Conservation (phyloP, 1,140 invertebrate species). For the Venturia canescens region DNA sequence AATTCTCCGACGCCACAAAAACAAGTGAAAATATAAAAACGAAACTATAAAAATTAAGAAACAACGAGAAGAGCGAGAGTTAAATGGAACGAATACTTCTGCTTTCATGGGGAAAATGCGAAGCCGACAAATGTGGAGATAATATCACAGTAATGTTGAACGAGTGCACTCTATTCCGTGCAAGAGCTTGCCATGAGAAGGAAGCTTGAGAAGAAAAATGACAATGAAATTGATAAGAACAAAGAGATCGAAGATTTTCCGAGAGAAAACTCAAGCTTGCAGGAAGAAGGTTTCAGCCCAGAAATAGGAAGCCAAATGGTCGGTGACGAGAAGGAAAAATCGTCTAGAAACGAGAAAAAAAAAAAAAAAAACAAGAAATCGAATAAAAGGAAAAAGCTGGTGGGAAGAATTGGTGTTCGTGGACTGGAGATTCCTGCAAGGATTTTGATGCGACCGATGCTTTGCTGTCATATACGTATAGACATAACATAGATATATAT, state of each 20-base stretch:
- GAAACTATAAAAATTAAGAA: slow-evolving; percentile 2
- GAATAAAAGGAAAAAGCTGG: not conserved
- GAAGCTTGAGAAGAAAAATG: too few relatives aligned
- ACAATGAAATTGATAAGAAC: too few relatives aligned
- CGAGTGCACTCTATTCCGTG: slow-evolving; percentile 59
- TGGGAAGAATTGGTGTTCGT: not conserved
- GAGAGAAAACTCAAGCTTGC: slow-evolving; percentile 2
- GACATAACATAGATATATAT: not conserved
- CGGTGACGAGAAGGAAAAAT: not conserved
- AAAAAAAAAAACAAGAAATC: not conserved
- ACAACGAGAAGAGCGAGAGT: not conserved
- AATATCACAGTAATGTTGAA: slow-evolving; percentile 69
- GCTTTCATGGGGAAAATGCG: slow-evolving; percentile 3
- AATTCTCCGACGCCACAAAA: not conserved
- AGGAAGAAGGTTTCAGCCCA: not conserved
- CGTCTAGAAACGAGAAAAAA: not conserved
- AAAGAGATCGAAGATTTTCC: not conserved
- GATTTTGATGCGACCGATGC: slow-evolving; percentile 1
- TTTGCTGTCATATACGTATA: not conserved
- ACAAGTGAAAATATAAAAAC: not conserved
- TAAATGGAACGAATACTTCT: not conserved
- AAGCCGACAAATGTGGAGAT: slow-evolving; percentile 54
- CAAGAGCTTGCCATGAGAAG: not conserved
- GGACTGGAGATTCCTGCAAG: not conserved
- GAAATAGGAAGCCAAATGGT: not conserved